Conservation (phyloP, 2,797 vertebrate genomes). For the Sylvilagus floridanus region DNA sequence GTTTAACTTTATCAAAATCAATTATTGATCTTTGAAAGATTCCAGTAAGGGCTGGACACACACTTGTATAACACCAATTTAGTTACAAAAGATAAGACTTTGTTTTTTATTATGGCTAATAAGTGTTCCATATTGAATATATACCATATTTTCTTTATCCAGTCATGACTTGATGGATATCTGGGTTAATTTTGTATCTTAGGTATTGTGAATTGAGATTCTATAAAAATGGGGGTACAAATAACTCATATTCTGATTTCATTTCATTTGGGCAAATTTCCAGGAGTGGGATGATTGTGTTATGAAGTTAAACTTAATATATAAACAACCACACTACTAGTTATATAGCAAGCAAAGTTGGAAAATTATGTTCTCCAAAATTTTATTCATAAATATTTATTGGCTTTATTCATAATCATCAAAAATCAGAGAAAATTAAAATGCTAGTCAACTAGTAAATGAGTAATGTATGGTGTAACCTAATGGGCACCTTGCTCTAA, state of each 20-base stretch:
- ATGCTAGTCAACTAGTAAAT: not conserved
- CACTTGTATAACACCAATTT: too few species aligned
- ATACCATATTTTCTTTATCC: too few species aligned
- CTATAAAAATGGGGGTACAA: too few species aligned
- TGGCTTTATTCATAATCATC: not conserved
- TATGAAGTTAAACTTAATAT: not conserved
- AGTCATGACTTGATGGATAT: too few species aligned
- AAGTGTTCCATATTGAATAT: too few species aligned
- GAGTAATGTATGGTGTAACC: not conserved
- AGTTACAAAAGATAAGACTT: too few species aligned
- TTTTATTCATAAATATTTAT: not conserved
- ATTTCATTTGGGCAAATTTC: too few species aligned
- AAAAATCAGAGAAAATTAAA: not conserved
- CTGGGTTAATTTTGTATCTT: too few species aligned
- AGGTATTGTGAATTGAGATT: too few species aligned
- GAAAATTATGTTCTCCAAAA: not conserved
- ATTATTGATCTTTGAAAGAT: not conserved
- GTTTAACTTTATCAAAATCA: not conserved
- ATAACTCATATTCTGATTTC: too few species aligned
- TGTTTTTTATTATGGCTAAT: too few species aligned
- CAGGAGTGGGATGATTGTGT: not conserved
- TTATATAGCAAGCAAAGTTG: not conserved
- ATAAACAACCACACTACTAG: not conserved
- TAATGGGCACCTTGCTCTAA: too few species aligned
- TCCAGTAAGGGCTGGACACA: not conserved